A percentile compares a stretch with the other conserved stretches of the same genome.
These are phyloP conservation scores for Phyllotreta striolata DNA, from an alignment of 2,888 invertebrate species.

Conservation along the genomic window DNA sequence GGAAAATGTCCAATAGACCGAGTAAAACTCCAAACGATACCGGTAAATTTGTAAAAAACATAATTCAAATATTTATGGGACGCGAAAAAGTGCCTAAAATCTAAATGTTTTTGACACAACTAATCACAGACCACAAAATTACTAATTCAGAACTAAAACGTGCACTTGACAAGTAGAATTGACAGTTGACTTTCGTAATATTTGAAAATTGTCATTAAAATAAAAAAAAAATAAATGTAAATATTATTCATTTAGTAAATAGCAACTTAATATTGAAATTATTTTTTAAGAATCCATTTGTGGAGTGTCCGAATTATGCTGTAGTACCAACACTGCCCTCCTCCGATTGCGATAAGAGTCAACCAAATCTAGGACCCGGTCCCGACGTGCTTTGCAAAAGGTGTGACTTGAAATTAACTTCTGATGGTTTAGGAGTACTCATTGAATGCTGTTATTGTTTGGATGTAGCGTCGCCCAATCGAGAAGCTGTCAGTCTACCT, in stretches of 20 bases:
- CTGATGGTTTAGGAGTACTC: slow-evolving; percentile 51
- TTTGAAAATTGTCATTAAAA: neutral
- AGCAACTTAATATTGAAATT: neutral
- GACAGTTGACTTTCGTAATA: too few relatives aligned
- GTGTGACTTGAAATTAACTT: slow-evolving; percentile 55
- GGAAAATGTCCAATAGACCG: slow-evolving; percentile 36
- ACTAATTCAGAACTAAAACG: too few relatives aligned
- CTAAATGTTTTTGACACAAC: too few relatives aligned
- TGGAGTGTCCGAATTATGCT: slow-evolving; percentile 41
- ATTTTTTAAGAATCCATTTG: slow-evolving; percentile 41
- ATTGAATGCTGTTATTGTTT: slow-evolving; percentile 55
- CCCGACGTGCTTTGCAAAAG: slow-evolving; percentile 50
- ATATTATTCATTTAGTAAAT: slow-evolving; percentile 12
- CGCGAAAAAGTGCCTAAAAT: neutral
- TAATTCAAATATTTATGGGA: neutral
- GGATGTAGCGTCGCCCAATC: slow-evolving; percentile 44
- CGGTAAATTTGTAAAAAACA: slow-evolving; percentile 19
- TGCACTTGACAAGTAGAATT: too few relatives aligned
- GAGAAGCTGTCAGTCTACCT: slow-evolving; percentile 39
- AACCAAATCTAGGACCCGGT: slow-evolving; percentile 30
- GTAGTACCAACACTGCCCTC: slow-evolving; percentile 29
- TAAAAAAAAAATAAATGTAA: too few relatives aligned
- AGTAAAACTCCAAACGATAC: slow-evolving; percentile 11
- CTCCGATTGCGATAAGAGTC: slow-evolving; percentile 33
- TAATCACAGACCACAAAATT: too few relatives aligned